A percentile compares a stretch with the other conserved stretches of the same genome.
Evolutionary conservation across 2,888 invertebrate genomes (phyloP).

Genomic region (Mesorhabditis sp.): DNA sequence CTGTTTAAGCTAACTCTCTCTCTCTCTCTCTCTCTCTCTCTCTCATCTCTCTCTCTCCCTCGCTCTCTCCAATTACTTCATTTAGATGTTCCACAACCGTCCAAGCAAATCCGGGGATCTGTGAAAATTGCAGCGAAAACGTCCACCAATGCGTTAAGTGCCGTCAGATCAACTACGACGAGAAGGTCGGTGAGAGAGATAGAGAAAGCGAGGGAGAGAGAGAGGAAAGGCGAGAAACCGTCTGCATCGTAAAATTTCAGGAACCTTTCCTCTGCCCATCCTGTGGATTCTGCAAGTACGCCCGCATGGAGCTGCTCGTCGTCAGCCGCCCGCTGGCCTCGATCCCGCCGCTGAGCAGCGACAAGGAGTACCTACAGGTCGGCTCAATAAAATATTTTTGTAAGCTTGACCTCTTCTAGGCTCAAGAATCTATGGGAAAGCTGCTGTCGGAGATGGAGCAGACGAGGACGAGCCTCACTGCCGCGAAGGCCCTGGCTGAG

Average conservation of each 20-base stretch:
- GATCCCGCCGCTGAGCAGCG: constrained; percentile 89
- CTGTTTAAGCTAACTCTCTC: no score
- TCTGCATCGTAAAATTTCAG: constrained; percentile 23
- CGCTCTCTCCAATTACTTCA: no score
- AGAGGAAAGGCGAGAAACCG: background rate
- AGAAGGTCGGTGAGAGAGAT: constrained; percentile 65
- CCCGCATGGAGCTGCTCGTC: constrained; percentile 92
- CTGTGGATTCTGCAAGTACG: constrained; percentile 98
- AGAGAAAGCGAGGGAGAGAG: no score
- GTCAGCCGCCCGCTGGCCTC: constrained; percentile 88
- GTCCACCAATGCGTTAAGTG: constrained; percentile 99
- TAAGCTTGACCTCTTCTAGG: no score
- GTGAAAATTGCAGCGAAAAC: constrained; percentile 93
- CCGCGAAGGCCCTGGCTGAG: constrained; percentile 84
- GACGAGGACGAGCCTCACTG: constrained; percentile 83
- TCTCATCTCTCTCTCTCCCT: no score
- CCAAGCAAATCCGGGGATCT: constrained; percentile 93
- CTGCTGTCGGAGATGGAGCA: constrained; percentile 89
- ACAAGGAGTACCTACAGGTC: constrained; percentile 58
- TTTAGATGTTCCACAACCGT: constrained; percentile 82
- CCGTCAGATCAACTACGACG: constrained; percentile 94
- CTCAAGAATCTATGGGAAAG: constrained; percentile 74
- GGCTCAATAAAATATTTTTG: no score
- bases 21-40: no score
- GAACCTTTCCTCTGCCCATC: constrained; percentile 97